A percentile compares a stretch with the other conserved stretches of the same genome.
These are phyloP conservation scores for Sarcophaga bullata DNA, from an alignment of 1,140 invertebrate genomes.

Conservation along the genomic window DNA sequence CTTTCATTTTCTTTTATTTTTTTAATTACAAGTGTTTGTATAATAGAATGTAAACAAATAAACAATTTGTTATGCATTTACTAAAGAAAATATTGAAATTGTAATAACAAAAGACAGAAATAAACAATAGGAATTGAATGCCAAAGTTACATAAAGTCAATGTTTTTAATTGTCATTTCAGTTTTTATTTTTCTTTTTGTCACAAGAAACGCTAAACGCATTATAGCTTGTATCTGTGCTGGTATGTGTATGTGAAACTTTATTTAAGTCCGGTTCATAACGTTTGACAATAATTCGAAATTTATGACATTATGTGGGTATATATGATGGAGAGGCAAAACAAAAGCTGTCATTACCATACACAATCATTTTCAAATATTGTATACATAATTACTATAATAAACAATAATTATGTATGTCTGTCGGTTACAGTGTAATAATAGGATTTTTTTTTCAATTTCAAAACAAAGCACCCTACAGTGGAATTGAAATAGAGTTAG, in stretches of 20 bases:
- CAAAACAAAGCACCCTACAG: neutral
- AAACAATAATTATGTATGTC: conserved; percentile 27
- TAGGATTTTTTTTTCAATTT: neutral
- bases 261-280: no score
- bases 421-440: neutral
- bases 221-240: no score
- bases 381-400: conserved; percentile 1
- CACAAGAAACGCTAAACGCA: no score
- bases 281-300: no score
- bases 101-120: neutral
- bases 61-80: neutral
- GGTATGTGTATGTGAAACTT: no score
- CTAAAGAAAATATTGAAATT: neutral
- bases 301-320: neutral
- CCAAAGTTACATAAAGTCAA: conserved; percentile 6
- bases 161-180: conserved; percentile 19
- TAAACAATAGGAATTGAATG: neutral
- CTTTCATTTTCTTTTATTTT: no score
- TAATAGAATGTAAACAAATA: neutral
- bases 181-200: neutral
- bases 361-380: no score
- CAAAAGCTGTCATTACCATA: neutral
- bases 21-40: no score
- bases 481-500: neutral
- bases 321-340: neutral